Evolutionary conservation across 2,113 vertebrate species (phyloP), one percentile per base, ranked within the genome.

Genomic region (Etheostoma spectabile): DNA sequence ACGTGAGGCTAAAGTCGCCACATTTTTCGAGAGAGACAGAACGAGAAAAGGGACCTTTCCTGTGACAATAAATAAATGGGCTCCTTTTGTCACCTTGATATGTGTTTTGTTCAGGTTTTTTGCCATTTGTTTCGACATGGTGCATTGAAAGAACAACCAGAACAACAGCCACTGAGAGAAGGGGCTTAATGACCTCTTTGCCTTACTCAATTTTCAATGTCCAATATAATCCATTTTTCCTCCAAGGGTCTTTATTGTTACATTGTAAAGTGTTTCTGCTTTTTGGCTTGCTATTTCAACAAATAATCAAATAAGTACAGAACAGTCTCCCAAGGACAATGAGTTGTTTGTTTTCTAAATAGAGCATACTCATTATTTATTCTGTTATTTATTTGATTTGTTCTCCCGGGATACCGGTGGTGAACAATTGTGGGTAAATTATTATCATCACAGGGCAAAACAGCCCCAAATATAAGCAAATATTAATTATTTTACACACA

Each of bases 51-150:
- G 59, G 74, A 56, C 35, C 68, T 80, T 56, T 83, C 15, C 38
- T 27, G 46, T 86, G 82, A 88, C 73, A 91, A 69, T 88, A 85
- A 92, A 92, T 89, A 92, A 90, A 91, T 89, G 49, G 83, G 51
- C 78, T 89, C 55, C 46, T 85, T 66, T 85, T 85, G 65, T 87
- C 85, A 89, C 63, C 80, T 68, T 63, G 68, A 82, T 78, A 68
- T 72, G 67, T 51, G 67, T 83, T 87, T 75, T 61, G 52, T 21
- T 38, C 46, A 65, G 64, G 59, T 13, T 74, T 88, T 88, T 80
- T 77, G 76, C 56, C 67, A 82, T 82, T 87, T 48, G 45, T 70
- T 85, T 83, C 21, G 38, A 82, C 75, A 60, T 19, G 42, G 51
- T 71, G 63, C 67, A 73, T 86, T 3, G 65, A 13, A 78, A 33